These are phyloP conservation scores for Lithophane semibrunnea DNA, from an alignment of 2,888 invertebrate species.

Conservation along the genomic window DNA sequence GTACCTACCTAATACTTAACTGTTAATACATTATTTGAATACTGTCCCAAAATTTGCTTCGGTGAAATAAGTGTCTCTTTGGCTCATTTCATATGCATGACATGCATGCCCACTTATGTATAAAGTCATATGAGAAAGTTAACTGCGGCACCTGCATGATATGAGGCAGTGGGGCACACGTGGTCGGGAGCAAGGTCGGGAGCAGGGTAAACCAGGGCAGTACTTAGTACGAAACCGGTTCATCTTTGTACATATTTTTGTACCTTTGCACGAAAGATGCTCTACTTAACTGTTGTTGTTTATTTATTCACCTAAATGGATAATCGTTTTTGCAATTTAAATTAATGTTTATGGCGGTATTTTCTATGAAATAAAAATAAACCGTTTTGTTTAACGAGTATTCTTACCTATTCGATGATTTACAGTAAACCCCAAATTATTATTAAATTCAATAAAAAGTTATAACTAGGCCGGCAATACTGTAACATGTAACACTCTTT, in stretches of 20 bases:
- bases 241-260: background rate
- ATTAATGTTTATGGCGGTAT: background rate
- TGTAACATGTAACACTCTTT: conserved; percentile 29
- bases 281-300: conserved; percentile 27
- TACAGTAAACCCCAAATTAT: conserved; percentile 26
- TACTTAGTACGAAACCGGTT: conserved; percentile 59
- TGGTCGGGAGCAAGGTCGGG: conserved; percentile 68
- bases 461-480: conserved; percentile 14
- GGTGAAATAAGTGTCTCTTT: conserved; percentile 70
- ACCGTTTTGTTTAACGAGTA: background rate
- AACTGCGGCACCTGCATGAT: conserved; percentile 58
- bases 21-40: conserved; percentile 42
- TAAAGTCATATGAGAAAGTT: conserved; percentile 67
- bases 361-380: background rate
- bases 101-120: conserved; percentile 73
- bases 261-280: conserved; percentile 19
- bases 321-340: background rate
- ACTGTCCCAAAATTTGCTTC: conserved; percentile 71
- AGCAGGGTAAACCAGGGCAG: conserved; percentile 51
- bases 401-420: background rate
- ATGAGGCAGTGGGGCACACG: conserved; percentile 72
- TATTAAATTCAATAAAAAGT: conserved; percentile 28
- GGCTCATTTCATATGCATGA: conserved; percentile 80
- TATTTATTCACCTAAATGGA: background rate
- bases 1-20: conserved; percentile 37